phyloP scores from a whole-genome alignment of 2,888 invertebrate species.

The Apeira syringaria region DNA sequence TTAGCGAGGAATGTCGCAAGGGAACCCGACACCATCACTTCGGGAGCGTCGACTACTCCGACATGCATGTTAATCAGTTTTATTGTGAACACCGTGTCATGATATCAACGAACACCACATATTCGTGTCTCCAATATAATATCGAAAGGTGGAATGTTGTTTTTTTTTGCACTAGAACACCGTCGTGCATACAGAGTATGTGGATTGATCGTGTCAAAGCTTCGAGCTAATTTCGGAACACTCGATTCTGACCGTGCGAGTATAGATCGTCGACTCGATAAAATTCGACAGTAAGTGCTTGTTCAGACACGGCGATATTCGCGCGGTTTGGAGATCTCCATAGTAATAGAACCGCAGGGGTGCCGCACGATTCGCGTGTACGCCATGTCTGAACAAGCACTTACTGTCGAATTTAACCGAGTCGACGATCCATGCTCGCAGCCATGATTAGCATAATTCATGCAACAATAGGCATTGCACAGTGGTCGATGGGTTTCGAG shows the following conservation, averaged over 20 bases:
- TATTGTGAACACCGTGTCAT: slow-evolving; percentile 39
- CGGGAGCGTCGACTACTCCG: slow-evolving; percentile 41
- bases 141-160: slow-evolving; percentile 45
- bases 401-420: no score
- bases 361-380: no score
- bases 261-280: no score
- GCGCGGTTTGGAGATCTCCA: no score
- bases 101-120: slow-evolving; percentile 44
- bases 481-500: slow-evolving; percentile 64
- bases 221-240: slow-evolving; percentile 37
- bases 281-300: no score
- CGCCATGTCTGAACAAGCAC: no score
- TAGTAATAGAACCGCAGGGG: no score
- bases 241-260: slow-evolving; percentile 47
- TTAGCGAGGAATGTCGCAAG: slow-evolving; percentile 55
- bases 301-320: no score
- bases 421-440: no score
- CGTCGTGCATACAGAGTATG: slow-evolving; percentile 44
- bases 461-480: slow-evolving; percentile 63
- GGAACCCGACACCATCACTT: slow-evolving; percentile 54
- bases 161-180: slow-evolving; percentile 36
- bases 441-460: slow-evolving; percentile 67
- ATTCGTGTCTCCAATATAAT: slow-evolving; percentile 38
- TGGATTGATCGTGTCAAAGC: slow-evolving; percentile 44
- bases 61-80: slow-evolving; percentile 44